Evolutionary conservation across 2,113 vertebrate species (phyloP).

Genomic region (Oxyruncus cristatus): DNA sequence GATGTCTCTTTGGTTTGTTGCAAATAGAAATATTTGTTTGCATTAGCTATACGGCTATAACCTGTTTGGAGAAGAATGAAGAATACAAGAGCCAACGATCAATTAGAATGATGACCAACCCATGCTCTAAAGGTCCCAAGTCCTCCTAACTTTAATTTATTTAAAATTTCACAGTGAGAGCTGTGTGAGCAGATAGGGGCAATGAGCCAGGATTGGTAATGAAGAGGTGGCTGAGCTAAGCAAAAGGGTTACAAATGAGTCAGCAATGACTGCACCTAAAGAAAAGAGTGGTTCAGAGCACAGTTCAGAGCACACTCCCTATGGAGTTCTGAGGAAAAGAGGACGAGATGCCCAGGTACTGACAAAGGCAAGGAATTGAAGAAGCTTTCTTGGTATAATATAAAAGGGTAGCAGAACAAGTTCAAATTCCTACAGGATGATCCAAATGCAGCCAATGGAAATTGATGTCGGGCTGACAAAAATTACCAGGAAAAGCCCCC

Average conservation of each 20-base stretch:
- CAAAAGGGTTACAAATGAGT: neutral
- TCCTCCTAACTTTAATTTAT: slow-evolving; percentile 14
- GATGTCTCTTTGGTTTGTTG: neutral
- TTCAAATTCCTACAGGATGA: neutral
- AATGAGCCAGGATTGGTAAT: neutral
- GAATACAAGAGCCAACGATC: neutral
- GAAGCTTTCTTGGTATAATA: neutral
- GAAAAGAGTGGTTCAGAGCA: neutral
- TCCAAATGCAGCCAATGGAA: neutral
- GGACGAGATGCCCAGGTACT: neutral
- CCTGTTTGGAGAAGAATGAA: neutral
- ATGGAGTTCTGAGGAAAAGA: neutral
- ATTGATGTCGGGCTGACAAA: neutral
- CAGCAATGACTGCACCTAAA: neutral
- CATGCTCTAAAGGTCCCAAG: neutral
- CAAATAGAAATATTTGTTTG: neutral
- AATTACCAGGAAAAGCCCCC: neutral
- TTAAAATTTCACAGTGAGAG: neutral
- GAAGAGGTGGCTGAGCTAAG: slow-evolving; percentile 44
- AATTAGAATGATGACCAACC: neutral
- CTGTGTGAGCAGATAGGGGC: neutral
- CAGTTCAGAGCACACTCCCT: neutral
- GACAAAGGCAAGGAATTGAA: neutral
- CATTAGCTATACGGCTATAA: neutral
- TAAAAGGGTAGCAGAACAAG: neutral